Conservation (phyloP, 2,888 invertebrate genomes). For the Microplitis manilae region DNA sequence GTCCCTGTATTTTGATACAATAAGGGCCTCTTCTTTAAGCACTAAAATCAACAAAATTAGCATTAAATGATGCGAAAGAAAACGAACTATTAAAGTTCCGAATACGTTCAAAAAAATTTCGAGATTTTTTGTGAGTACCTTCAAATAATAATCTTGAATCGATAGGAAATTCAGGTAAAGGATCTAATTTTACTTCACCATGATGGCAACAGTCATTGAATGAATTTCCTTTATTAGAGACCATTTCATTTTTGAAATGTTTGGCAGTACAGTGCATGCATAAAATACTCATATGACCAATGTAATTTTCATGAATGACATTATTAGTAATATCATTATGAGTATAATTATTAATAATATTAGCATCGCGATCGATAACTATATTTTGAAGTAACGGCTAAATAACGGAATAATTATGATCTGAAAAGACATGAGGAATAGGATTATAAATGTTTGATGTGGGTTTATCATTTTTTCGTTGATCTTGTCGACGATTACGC, state of each 20-base stretch:
- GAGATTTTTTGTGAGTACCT: slow-evolving; percentile 39
- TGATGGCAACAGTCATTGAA: slow-evolving; percentile 47
- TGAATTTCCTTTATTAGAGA: slow-evolving; percentile 41
- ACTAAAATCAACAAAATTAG: slow-evolving; percentile 44
- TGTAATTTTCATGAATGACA: slow-evolving; percentile 41
- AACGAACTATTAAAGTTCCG: slow-evolving; percentile 43
- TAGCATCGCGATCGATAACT: slow-evolving; percentile 1
- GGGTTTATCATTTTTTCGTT: slow-evolving; percentile 9
- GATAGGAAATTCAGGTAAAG: slow-evolving; percentile 34
- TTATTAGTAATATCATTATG: background rate
- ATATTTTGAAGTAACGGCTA: background rate
- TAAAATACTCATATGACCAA: slow-evolving; percentile 26
- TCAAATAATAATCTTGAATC: slow-evolving; percentile 40
- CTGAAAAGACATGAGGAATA: background rate
- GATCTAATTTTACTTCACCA: slow-evolving; percentile 38
- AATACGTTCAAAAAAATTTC: slow-evolving; percentile 42
- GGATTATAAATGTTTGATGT: background rate
- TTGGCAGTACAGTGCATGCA: slow-evolving; percentile 37
- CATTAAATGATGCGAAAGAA: slow-evolving; percentile 47
- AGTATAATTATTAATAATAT: background rate
- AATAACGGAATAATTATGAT: background rate
- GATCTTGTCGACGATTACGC: slow-evolving; percentile 7
- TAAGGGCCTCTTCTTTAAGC: too few relatives aligned
- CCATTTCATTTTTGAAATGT: slow-evolving; percentile 41
- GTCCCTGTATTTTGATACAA: too few relatives aligned